Conservation (phyloP, 2,888 invertebrate species). For the Yponomeuta malinellus region DNA sequence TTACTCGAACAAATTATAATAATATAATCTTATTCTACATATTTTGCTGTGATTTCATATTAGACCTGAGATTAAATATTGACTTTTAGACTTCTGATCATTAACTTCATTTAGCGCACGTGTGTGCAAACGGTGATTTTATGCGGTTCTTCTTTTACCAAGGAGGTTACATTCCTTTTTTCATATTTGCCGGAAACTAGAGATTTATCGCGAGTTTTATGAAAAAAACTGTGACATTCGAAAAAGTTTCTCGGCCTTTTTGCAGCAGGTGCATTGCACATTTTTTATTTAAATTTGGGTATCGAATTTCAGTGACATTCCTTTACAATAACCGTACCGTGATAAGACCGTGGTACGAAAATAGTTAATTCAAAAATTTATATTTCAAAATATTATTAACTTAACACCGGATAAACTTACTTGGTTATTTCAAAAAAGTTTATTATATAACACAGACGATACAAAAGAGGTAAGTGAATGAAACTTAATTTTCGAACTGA, state of each 20-base stretch:
- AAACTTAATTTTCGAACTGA: too few relatives aligned
- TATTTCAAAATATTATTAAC: too few relatives aligned
- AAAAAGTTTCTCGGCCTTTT: neutral
- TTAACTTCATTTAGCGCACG: conserved; percentile 48
- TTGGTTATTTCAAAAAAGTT: too few relatives aligned
- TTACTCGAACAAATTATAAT: too few relatives aligned
- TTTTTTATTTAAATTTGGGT: neutral
- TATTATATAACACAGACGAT: too few relatives aligned
- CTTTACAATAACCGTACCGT: neutral
- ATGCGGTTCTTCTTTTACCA: conserved; percentile 65
- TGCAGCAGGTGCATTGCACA: conserved; percentile 7
- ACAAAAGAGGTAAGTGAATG: too few relatives aligned
- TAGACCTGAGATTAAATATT: too few relatives aligned
- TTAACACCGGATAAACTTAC: too few relatives aligned
- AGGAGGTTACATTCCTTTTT: conserved; percentile 24
- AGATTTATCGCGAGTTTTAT: conserved; percentile 40
- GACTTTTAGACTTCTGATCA: neutral
- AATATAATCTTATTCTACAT: too few relatives aligned
- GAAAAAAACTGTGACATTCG: conserved; percentile 31
- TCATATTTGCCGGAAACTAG: conserved; percentile 56
- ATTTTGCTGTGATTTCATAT: too few relatives aligned
- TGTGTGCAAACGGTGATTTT: conserved; percentile 57
- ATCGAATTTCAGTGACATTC: neutral
- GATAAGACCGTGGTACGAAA: too few relatives aligned
- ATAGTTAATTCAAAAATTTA: too few relatives aligned